Percentiles rank a stretch among this genome's conserved stretches.
Evolutionary conservation across 1,140 invertebrate species (phyloP).

Genomic region (Drosophila busckii): DNA sequence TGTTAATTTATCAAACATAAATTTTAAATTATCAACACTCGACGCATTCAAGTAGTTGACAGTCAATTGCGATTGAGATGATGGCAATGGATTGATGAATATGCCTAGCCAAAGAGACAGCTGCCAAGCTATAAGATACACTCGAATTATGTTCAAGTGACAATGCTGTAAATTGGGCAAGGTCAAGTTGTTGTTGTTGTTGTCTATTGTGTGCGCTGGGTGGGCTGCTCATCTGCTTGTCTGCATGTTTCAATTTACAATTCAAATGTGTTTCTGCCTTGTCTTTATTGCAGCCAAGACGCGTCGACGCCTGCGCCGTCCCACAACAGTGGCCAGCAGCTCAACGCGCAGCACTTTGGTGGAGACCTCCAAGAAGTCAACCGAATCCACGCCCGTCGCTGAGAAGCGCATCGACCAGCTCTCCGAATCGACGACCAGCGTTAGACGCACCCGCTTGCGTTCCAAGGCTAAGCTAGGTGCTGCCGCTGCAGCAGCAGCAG

Average conservation of each 20-base stretch:
- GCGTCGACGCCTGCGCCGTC: constrained; percentile 81
- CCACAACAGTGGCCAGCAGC: constrained; percentile 79
- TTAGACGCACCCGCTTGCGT: constrained; percentile 85
- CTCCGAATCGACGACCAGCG: constrained; percentile 79
- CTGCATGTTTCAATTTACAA: constrained; percentile 6
- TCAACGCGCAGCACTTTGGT: constrained; percentile 75
- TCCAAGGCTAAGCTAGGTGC: constrained; percentile 80
- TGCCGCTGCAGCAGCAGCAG: constrained; percentile 81
- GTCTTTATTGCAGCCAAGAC: constrained; percentile 55
- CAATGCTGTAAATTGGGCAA: constrained; percentile 18
- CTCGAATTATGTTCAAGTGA: constrained; percentile 5
- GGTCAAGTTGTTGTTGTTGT: constrained; percentile 9
- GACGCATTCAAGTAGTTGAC: constrained; percentile 36
- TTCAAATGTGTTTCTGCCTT: background rate
- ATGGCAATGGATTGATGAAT: constrained; percentile 69
- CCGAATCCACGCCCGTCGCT: constrained; percentile 64
- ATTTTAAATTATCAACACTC: constrained; percentile 59
- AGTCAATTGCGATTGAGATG: constrained; percentile 34
- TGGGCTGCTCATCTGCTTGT: too few species aligned
- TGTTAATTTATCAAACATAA: constrained; percentile 44
- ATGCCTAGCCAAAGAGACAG: constrained; percentile 23
- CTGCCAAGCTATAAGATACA: constrained; percentile 9
- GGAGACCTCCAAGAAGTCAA: constrained; percentile 79
- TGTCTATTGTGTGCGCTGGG: too few species aligned
- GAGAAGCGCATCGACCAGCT: constrained; percentile 83